phyloP scores from a whole-genome alignment of 1,140 invertebrate species.

The Meloidogyne chitwoodi region DNA sequence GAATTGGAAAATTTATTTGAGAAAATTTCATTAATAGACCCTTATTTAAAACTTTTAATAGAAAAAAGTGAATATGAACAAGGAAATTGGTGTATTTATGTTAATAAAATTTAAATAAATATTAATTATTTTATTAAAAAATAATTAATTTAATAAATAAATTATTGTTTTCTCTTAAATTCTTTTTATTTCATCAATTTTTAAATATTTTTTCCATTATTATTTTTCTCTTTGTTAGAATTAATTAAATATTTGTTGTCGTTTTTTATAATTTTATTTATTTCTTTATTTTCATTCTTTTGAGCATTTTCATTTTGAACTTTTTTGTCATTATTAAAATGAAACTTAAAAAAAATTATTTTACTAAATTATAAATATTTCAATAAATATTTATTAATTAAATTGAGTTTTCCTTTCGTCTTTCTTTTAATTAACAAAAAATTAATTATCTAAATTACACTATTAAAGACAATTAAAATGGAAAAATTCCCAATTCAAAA shows the following conservation, averaged over 20 bases:
- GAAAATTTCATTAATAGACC: background rate
- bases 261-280: background rate
- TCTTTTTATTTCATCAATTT: background rate
- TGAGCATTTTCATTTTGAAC: background rate
- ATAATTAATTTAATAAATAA: background rate
- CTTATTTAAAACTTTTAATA: background rate
- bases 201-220: too few species aligned
- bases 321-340: background rate
- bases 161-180: background rate
- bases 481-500: too few species aligned
- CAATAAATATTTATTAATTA: too few species aligned
- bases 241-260: too few species aligned
- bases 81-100: constrained; percentile 16
- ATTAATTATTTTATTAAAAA: background rate
- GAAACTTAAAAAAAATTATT: background rate
- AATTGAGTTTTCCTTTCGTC: too few species aligned
- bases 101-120: background rate
- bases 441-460: too few species aligned
- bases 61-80: constrained; percentile 4
- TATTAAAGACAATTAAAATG: too few species aligned
- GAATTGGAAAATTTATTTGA: constrained; percentile 4
- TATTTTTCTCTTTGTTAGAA: too few species aligned
- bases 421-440: too few species aligned
- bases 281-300: background rate
- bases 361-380: too few species aligned